A percentile compares a stretch with the other conserved stretches of the same genome.
Evolutionary conservation across 2,888 invertebrate genomes (phyloP).

Genomic region (Apoda limacodes): DNA sequence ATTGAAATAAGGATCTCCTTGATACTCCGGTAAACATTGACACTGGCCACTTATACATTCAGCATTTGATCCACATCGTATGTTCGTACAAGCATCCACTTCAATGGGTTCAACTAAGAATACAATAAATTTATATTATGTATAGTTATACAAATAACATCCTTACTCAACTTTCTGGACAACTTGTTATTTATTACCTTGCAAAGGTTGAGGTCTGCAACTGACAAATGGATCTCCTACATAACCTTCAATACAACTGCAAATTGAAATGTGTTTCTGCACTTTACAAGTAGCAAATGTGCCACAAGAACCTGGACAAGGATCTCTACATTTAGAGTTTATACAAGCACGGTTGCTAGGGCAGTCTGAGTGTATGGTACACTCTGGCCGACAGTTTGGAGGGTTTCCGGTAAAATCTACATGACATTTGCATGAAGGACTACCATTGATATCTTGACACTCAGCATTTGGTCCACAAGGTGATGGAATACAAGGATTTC

Average conservation of each 20-base stretch:
- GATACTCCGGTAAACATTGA: conserved; percentile 77
- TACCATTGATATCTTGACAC: conserved; percentile 70
- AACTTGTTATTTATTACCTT: conserved; percentile 45
- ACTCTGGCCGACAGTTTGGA: conserved; percentile 78
- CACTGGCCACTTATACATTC: conserved; percentile 77
- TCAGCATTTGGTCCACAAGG: conserved; percentile 77
- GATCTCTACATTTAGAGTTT: conserved; percentile 79
- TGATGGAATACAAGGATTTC: conserved; percentile 70
- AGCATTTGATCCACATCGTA: conserved; percentile 76
- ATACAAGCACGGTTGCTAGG: conserved; percentile 80
- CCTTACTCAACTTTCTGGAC: not conserved
- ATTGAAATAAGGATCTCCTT: conserved; percentile 79
- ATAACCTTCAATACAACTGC: conserved; percentile 77
- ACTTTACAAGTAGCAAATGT: conserved; percentile 71
- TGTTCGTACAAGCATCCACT: conserved; percentile 75
- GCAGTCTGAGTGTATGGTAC: conserved; percentile 81
- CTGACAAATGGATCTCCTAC: conserved; percentile 80
- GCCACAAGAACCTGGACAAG: conserved; percentile 84
- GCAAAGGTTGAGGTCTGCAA: conserved; percentile 62
- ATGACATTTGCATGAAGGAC: conserved; percentile 75
- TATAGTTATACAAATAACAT: conserved; percentile 3
- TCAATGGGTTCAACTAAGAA: conserved; percentile 43
- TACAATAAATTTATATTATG: conserved; percentile 6
- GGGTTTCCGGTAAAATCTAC: conserved; percentile 76
- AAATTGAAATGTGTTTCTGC: conserved; percentile 80